Base-by-base conservation (phyloP, 2,113 vertebrate genomes). In the Erythrolamprus reginae region DNA sequence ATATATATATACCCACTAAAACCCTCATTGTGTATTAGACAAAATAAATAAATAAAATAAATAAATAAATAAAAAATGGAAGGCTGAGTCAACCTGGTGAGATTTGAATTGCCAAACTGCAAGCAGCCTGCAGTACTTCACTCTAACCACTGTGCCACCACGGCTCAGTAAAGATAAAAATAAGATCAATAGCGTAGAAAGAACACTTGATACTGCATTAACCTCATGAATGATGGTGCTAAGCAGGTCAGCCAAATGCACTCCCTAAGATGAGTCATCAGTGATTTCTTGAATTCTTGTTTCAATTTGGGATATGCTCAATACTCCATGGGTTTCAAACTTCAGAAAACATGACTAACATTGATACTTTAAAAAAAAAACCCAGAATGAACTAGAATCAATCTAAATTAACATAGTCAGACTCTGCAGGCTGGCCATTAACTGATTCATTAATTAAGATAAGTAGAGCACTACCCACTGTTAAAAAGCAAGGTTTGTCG, bases 371-470 rank as follows among this genome's bases (percentile, higher is more conserved):
- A 0, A 7, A 84, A 52, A 70, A 26, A 53, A 92, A n/a, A 17
- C 2, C 61, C 38, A 48, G 92, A 82, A 93, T 94, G 94, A 92
- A 91, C 38, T 77, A 93, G 86, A 91, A 91, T 90, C 23, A 92
- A 51, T 94, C 47, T 92, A 93, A 93, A 95, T 95, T 92, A 92
- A 28, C 92, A 91, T 93, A 91, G 77, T 91, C 89, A 93, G 84
- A 84, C 93, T 95, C 95, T 93, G 87, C 94, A 95, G 91, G 95
- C 92, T 95, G 93, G 92, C 92, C 94, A 95, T 94, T 95, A 96
- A 92, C 92, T 91, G 89, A 95, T 93, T 94, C 92, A 95, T 95
- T 96, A 96, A 96, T 96, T 94, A 95, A 91, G 92, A 92, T 83
- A 94, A 93, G 91, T 93, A 93, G 91, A 95, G 28, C 51, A 92